A percentile compares a stretch with the other conserved stretches of the same genome.
Evolutionary conservation across 2,888 invertebrate species (phyloP).

Genomic region (Petrophora chlorosata): DNA sequence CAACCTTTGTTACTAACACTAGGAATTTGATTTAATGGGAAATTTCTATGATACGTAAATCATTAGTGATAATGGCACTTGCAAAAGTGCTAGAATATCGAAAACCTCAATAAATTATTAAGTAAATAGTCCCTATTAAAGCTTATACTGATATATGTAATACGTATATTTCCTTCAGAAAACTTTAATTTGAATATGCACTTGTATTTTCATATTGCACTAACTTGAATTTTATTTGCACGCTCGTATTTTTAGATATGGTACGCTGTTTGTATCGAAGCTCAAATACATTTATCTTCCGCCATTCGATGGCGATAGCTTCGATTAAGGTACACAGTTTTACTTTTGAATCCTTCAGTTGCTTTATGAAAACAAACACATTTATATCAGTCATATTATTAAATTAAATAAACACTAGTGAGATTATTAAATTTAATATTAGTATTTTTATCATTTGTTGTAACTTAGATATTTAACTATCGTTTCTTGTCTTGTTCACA

Average conservation of each 20-base stretch:
- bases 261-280: constrained; percentile 11
- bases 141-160: too few species aligned
- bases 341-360: constrained; percentile 8
- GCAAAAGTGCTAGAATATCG: too few species aligned
- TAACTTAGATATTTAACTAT: constrained; percentile 18
- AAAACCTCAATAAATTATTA: too few species aligned
- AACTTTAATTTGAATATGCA: too few species aligned
- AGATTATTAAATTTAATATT: constrained; percentile 40
- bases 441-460: too few species aligned
- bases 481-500: constrained; percentile 1
- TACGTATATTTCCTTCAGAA: too few species aligned
- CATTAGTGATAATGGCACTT: too few species aligned
- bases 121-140: too few species aligned
- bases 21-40: too few species aligned
- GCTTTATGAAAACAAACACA: constrained; percentile 18
- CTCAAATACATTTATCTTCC: constrained; percentile 32
- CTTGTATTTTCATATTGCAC: constrained; percentile 6
- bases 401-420: constrained; percentile 44
- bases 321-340: too few species aligned
- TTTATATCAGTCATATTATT: constrained; percentile 33
- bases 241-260: constrained; percentile 4
- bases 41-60: neutral
- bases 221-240: constrained; percentile 13
- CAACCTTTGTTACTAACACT: too few species aligned
- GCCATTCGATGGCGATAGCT: too few species aligned